A percentile compares a stretch with the other conserved stretches of the same genome.
Evolutionary conservation across 2,113 vertebrate species (phyloP).

Genomic region (Ranitomeya variabilis): DNA sequence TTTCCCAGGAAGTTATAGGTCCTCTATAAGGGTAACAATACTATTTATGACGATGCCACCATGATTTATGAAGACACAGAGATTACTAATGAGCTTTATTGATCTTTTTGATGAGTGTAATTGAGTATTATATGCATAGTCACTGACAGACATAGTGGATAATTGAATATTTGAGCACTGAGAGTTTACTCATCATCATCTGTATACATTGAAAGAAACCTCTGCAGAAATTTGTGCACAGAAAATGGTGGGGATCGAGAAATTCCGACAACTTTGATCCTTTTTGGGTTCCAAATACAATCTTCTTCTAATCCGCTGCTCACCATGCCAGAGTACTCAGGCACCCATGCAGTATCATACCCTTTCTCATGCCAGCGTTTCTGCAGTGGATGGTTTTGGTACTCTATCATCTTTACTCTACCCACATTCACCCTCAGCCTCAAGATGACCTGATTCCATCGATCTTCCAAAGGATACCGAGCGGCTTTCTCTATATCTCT

Average conservation of each 20-base stretch:
- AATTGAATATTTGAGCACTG: no score
- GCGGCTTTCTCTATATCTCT: constrained; percentile 27
- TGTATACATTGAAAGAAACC: no score
- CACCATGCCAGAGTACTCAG: constrained; percentile 24
- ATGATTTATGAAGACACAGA: no score
- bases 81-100: no score
- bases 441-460: constrained; percentile 19
- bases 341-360: constrained; percentile 54
- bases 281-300: constrained; percentile 19
- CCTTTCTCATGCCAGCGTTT: constrained; percentile 40
- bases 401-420: constrained; percentile 31
- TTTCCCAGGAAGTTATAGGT: no score
- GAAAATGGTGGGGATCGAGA: background rate
- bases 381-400: constrained; percentile 25
- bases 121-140: no score
- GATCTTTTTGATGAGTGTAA: no score
- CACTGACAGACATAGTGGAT: no score
- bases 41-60: no score
- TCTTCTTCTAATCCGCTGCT: background rate
- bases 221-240: no score
- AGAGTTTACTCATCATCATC: no score
- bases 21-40: no score
- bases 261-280: constrained; percentile 17
- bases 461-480: constrained; percentile 9
- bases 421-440: constrained; percentile 38